Conservation (phyloP, 2,888 invertebrate species). For the Agrypnus murinus region DNA sequence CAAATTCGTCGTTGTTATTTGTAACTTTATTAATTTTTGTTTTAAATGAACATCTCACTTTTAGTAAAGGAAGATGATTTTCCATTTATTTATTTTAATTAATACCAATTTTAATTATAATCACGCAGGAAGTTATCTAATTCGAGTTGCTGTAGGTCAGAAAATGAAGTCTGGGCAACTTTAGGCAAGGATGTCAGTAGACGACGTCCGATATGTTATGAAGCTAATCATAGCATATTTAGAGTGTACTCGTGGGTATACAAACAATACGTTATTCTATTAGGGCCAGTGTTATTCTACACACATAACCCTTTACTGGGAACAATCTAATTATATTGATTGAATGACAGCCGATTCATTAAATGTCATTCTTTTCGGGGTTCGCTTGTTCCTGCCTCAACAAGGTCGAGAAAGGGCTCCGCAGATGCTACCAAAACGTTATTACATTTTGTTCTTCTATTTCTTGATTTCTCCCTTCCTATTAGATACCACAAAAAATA, state of each 20-base stretch:
- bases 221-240: slow-evolving; percentile 47
- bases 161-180: background rate
- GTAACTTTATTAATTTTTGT: slow-evolving; percentile 12
- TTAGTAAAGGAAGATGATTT: background rate
- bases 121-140: background rate
- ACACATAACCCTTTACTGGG: slow-evolving; percentile 69
- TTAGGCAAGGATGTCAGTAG: slow-evolving; percentile 22
- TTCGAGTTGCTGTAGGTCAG: background rate
- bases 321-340: slow-evolving; percentile 73
- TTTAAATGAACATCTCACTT: background rate
- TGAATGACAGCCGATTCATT: slow-evolving; percentile 73
- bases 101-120: background rate
- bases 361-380: slow-evolving; percentile 69
- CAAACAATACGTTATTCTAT: slow-evolving; percentile 68
- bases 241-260: slow-evolving; percentile 47
- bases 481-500: no score
- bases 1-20: background rate
- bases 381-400: slow-evolving; percentile 40
- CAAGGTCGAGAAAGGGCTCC: slow-evolving; percentile 62
- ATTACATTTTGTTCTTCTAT: slow-evolving; percentile 50
- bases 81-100: background rate
- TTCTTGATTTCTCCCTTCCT: no score
- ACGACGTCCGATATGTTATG: slow-evolving; percentile 38
- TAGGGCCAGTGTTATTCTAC: slow-evolving; percentile 67
- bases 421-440: slow-evolving; percentile 62